Evolutionary conservation across 2,797 vertebrate genomes (phyloP).

Genomic region (Acanthurus tractus): DNA sequence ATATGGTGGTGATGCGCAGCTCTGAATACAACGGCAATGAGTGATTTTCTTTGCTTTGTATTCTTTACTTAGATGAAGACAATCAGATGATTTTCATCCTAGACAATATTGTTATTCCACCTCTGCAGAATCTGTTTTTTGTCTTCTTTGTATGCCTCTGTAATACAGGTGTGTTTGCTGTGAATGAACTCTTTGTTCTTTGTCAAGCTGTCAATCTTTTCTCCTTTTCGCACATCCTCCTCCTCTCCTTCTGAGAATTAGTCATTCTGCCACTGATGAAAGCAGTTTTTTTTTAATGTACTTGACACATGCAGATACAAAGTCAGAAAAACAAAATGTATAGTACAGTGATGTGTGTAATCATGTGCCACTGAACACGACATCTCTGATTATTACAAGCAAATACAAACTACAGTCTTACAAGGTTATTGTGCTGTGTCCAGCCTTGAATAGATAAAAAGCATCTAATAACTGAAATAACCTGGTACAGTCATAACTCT

Average conservation of each 20-base stretch:
- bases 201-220: slow-evolving; percentile 27
- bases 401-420: slow-evolving; percentile 1
- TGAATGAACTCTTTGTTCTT: slow-evolving; percentile 53
- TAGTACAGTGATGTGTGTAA: background rate
- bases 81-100: background rate
- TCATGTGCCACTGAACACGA: background rate
- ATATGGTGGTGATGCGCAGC: slow-evolving; percentile 9
- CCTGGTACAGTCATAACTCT: background rate
- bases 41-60: slow-evolving; percentile 13
- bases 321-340: background rate
- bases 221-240: slow-evolving; percentile 13
- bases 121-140: slow-evolving; percentile 10
- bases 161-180: slow-evolving; percentile 22
- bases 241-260: slow-evolving; percentile 11
- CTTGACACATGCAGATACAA: background rate
- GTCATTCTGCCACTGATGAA: slow-evolving; percentile 23
- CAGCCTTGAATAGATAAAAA: background rate
- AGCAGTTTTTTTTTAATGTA: slow-evolving; percentile 8
- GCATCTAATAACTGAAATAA: background rate
- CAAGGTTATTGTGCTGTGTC: background rate
- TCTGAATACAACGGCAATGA: slow-evolving; percentile 6
- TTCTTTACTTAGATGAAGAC: slow-evolving; percentile 12
- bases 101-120: background rate
- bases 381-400: background rate
- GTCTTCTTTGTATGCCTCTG: slow-evolving; percentile 7